These are phyloP conservation scores for Lampropteryx suffumata DNA, from an alignment of 2,888 invertebrate species.

Conservation along the genomic window DNA sequence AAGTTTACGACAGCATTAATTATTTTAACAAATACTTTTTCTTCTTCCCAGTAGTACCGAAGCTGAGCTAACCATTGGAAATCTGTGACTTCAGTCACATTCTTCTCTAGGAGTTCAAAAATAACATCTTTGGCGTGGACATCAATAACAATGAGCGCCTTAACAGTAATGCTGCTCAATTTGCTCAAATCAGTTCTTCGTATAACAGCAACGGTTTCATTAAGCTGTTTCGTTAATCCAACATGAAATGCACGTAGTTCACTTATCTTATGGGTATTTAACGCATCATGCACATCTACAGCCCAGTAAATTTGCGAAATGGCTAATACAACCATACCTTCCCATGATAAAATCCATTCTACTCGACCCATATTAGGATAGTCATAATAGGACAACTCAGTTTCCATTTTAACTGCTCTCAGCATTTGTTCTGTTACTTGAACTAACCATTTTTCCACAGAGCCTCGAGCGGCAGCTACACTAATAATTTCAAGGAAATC, in stretches of 20 bases:
- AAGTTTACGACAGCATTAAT: slow-evolving; percentile 91
- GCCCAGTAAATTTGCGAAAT: slow-evolving; percentile 94
- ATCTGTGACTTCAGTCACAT: slow-evolving; percentile 87
- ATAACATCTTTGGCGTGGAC: slow-evolving; percentile 94
- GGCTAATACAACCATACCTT: slow-evolving; percentile 91
- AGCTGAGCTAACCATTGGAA: slow-evolving; percentile 94
- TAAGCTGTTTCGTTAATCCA: slow-evolving; percentile 84
- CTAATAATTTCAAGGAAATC: slow-evolving; percentile 84
- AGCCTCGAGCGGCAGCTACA: slow-evolving; percentile 88
- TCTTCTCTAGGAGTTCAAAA: slow-evolving; percentile 84
- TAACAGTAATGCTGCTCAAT: slow-evolving; percentile 89
- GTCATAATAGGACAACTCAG: slow-evolving; percentile 85
- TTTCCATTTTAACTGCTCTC: slow-evolving; percentile 86
- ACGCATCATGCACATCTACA: slow-evolving; percentile 87
- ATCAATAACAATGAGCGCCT: slow-evolving; percentile 92
- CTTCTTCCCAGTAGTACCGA: slow-evolving; percentile 90
- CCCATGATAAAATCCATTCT: slow-evolving; percentile 90
- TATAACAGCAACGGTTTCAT: slow-evolving; percentile 89
- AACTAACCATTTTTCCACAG: slow-evolving; percentile 93
- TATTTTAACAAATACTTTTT: slow-evolving; percentile 86
- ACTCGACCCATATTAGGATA: slow-evolving; percentile 83
- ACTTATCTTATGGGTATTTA: slow-evolving; percentile 81
- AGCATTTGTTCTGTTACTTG: slow-evolving; percentile 93
- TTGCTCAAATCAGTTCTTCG: slow-evolving; percentile 87
- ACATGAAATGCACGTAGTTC: slow-evolving; percentile 82